Evolutionary conservation across 2,797 vertebrate genomes (phyloP), one percentile per base, ranked within the genome.

Genomic region (Alectoris magna): DNA sequence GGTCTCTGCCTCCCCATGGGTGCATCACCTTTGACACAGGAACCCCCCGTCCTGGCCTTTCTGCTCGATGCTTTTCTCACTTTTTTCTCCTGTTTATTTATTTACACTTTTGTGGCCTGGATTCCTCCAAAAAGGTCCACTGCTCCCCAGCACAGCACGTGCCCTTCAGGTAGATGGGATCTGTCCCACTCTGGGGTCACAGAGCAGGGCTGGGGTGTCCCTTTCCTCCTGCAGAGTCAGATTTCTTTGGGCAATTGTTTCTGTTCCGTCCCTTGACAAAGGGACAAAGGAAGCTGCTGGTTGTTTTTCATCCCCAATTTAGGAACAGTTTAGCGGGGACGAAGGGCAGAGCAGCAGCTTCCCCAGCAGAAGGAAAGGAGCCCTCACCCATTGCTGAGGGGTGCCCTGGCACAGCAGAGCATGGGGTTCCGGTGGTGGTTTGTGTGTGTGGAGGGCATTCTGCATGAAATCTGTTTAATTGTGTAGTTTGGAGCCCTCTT

Each of bases 401-500:
- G n/a, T 34, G 14, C 84, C 63, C 68, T 13, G 86, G 44, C 77
- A 23, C 80, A 34, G 92, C 77, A 7, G 59, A 49, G 9, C 46
- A 3, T 31, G 41, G 56, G 12, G 15, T 48, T 44, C 34, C 19
- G 29, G n/a, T 66, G 14, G 68, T 0, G 10, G 3, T 24, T 8
- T 53, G 10, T 18, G 66, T 24, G 69, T 6, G 5, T 0, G 0
- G 23, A 48, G 53, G 75, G 60, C 2, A 0, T n/a, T 73, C 55
- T 27, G 66, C 3, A 1, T 38, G 29, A 85, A 80, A 95, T 56
- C 91, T 16, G 5, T 60, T 90, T 38, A 88, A 68, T 18, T 88
- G 93, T 91, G 96, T 96, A 96, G 96, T 96, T 86, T 96, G 95
- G 96, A 96, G 96, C 95, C 96, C 95, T 96, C 96, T 96, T 94